These are phyloP conservation scores for Crotalus horridus DNA, from an alignment of 2,113 vertebrate genomes.

Conservation along the genomic window DNA sequence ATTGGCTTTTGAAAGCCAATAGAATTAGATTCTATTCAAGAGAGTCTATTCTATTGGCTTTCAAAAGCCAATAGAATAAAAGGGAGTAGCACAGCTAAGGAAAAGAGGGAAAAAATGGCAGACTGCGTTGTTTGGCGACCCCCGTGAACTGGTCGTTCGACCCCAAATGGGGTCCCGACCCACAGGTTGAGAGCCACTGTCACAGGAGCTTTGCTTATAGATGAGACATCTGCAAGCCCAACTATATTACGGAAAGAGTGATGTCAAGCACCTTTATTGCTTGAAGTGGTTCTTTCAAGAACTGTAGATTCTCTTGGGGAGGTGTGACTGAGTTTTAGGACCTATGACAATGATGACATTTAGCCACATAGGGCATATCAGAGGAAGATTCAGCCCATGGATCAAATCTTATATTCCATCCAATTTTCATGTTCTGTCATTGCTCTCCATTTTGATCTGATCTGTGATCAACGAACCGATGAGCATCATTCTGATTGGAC, in stretches of 20 bases:
- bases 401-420: background rate
- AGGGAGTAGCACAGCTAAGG: too few relatives aligned
- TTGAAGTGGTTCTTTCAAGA: background rate
- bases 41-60: too few relatives aligned
- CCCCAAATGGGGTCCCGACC: too few relatives aligned
- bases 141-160: too few relatives aligned
- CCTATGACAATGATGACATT: background rate
- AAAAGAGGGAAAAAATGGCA: too few relatives aligned
- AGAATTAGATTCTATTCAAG: too few relatives aligned
- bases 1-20: too few relatives aligned
- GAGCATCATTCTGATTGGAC: background rate
- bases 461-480: background rate
- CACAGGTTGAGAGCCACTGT: too few relatives aligned
- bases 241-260: background rate
- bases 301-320: background rate
- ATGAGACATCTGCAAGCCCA: background rate
- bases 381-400: background rate
- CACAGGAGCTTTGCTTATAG: background rate
- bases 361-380: background rate
- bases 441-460: background rate
- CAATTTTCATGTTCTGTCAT: background rate
- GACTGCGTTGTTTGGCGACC: background rate
- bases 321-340: background rate
- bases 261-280: background rate
- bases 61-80: too few relatives aligned